Percentiles rank a stretch among this genome's conserved stretches.
Evolutionary conservation across 2,797 vertebrate genomes (phyloP).

Genomic region (Chiloscyllium punctatum): DNA sequence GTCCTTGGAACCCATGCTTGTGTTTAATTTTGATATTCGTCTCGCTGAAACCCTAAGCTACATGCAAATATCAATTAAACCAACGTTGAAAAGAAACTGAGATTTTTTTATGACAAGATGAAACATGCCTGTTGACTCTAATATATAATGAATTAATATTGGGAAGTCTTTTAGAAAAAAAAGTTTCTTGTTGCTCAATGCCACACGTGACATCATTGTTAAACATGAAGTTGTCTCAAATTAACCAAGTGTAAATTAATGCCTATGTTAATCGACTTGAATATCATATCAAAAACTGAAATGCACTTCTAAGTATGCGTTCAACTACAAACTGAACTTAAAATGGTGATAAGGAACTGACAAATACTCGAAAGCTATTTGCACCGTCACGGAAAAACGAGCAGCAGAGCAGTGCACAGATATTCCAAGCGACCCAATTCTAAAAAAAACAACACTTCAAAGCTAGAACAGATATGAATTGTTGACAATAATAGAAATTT

Average conservation of each 20-base stretch:
- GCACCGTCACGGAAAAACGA: background rate
- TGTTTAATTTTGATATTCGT: background rate
- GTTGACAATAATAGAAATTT: conserved; percentile 20
- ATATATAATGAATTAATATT: background rate
- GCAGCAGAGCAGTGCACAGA: background rate
- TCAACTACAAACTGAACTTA: background rate
- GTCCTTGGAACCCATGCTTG: background rate
- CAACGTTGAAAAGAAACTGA: background rate
- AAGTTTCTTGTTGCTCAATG: background rate
- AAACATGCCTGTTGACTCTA: conserved; percentile 7
- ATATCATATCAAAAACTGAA: background rate
- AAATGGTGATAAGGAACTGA: background rate
- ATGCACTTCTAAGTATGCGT: background rate
- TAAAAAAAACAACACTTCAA: background rate
- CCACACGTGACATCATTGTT: background rate
- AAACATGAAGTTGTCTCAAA: background rate
- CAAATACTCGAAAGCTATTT: background rate
- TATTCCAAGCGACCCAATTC: background rate
- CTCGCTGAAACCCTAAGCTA: background rate
- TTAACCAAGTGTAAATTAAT: background rate
- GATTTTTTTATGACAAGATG: conserved; percentile 10
- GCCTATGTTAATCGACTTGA: background rate
- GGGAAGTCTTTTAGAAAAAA: background rate
- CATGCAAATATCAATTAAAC: background rate
- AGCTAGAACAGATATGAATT: background rate